phyloP scores from a whole-genome alignment of 2,113 vertebrate genomes.

The Sus scrofa region DNA sequence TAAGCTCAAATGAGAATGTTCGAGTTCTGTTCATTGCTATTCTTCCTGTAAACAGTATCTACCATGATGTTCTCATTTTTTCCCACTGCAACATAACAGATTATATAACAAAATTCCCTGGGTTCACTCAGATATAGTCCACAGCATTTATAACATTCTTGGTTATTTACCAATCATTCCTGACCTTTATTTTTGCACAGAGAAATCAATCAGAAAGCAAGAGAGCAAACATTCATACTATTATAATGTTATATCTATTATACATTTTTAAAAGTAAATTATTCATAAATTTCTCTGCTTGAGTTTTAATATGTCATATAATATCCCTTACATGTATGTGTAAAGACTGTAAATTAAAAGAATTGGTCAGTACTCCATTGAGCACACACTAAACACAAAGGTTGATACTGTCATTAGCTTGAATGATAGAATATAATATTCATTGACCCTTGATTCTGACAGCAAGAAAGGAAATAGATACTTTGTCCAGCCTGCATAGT shows the following conservation, averaged over 20 bases:
- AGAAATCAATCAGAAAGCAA: not conserved
- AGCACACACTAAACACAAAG: not conserved
- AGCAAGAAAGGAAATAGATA: not conserved
- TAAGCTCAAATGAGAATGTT: not conserved
- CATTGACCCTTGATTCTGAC: not conserved
- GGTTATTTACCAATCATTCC: not conserved
- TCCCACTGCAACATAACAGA: not conserved
- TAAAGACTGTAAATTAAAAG: not conserved
- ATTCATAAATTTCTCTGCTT: not conserved
- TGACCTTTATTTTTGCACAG: not conserved
- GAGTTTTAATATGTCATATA: not conserved
- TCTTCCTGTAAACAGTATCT: not conserved
- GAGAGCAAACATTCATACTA: not conserved
- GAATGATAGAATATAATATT: conserved; percentile 21
- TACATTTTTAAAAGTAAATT: not conserved
- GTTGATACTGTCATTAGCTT: conserved; percentile 3
- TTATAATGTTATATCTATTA: not conserved
- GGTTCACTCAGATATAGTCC: not conserved
- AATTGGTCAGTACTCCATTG: not conserved
- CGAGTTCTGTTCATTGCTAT: not conserved
- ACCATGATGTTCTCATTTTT: not conserved
- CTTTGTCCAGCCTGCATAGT: not conserved
- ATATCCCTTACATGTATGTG: not conserved
- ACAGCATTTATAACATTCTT: conserved; percentile 1
- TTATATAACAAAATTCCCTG: not conserved